Base-by-base conservation (phyloP, 2,113 vertebrate genomes). In the Abramis brama region DNA sequence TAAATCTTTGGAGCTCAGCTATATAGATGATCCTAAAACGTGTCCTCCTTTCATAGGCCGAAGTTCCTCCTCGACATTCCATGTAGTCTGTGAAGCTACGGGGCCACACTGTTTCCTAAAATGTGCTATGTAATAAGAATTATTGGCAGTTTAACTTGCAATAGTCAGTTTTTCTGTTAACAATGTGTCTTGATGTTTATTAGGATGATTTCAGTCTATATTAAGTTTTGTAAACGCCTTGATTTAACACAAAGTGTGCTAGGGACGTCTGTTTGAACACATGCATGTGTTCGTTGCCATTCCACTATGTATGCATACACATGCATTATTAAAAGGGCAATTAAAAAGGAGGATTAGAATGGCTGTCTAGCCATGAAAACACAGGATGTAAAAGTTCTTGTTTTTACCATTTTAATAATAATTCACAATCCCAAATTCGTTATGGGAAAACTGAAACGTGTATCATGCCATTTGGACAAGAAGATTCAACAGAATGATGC, bases 1-100 rank as follows among this genome's bases (percentile, higher is more conserved):
- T 94, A 94, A 93, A 92, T 94, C 91, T 91, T 93, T 93, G 93
- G 92, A 93, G 94, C 93, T 94, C 92, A 91, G 91, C 92, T 93
- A 92, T 93, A 90, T 91, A 93, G 90, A 92, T 93, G 91, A 91
- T 89, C 90, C 71, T 21, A 70, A 83, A 87, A 89, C 52, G 85
- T 93, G 87, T 91, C 90, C 82, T 87, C 91, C 45, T 91, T 92
- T 92, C 84, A 79, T 89, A 79, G 91, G 90, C 90, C 89, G 90
- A 87, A 91, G 90, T 92, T 90, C 89, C 88, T 93, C 90, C 89
- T 91, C 86, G 82, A 91, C 93, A 92, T 94, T 94, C 91, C 89
- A 79, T 90, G 76, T 75, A 92, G 90, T 92, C 91, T 90, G 89
- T 92, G 89, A 92, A 91, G 89, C 85, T 86, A 90, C 90, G 89